Percentiles rank a stretch among this genome's conserved stretches.
Evolutionary conservation across 2,797 vertebrate species (phyloP).

Genomic region (Apogon talboti): DNA sequence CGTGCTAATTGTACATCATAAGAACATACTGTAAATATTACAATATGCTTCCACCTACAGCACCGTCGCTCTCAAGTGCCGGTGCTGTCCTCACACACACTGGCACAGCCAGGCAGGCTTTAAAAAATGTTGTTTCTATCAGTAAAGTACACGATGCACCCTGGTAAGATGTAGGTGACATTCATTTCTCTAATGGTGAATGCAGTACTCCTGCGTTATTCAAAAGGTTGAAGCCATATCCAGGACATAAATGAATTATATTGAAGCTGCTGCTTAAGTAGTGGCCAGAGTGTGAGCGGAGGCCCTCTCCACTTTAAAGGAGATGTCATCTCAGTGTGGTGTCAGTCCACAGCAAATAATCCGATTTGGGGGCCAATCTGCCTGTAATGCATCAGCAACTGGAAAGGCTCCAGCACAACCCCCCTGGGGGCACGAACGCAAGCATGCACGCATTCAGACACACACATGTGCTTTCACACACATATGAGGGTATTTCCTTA

Average conservation of each 20-base stretch:
- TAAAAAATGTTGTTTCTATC: conserved; percentile 61
- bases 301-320: conserved; percentile 83
- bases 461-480: conserved; percentile 58
- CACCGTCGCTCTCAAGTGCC: conserved; percentile 11
- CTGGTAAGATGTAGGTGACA: conserved; percentile 72
- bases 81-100: conserved; percentile 4
- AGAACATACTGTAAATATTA: conserved; percentile 64
- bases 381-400: conserved; percentile 85
- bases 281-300: conserved; percentile 80
- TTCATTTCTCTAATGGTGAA: conserved; percentile 84
- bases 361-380: conserved; percentile 85
- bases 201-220: conserved; percentile 75
- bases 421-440: conserved; percentile 37
- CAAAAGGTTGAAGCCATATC: conserved; percentile 78
- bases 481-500: conserved; percentile 75
- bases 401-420: conserved; percentile 74
- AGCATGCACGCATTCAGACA: conserved; percentile 35
- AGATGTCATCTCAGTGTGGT: conserved; percentile 84
- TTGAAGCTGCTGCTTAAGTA: conserved; percentile 78
- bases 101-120: conserved; percentile 27
- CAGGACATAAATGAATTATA: conserved; percentile 81
- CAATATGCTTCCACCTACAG: conserved; percentile 48
- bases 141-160: conserved; percentile 62
- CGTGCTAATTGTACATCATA: conserved; percentile 74
- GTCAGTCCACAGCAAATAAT: conserved; percentile 86